phyloP scores from a whole-genome alignment of 2,797 vertebrate genomes.

The Trematomus bernacchii region DNA sequence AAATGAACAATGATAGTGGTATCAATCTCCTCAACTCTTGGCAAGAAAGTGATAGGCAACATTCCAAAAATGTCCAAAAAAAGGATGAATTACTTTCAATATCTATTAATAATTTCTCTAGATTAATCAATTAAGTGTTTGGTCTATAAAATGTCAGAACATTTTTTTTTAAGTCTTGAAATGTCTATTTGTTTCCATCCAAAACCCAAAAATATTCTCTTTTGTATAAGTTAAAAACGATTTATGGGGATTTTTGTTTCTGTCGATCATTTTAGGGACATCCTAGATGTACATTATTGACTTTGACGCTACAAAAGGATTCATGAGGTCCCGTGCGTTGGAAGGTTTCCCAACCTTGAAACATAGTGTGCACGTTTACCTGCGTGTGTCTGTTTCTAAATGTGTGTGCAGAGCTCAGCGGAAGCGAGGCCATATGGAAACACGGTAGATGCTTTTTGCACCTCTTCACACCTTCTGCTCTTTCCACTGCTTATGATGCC shows the following conservation, averaged over 20 bases:
- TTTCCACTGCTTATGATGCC: constrained; percentile 56
- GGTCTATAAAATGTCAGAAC: no score
- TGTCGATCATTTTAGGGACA: no score
- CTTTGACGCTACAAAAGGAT: not conserved
- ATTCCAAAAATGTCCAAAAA: not conserved
- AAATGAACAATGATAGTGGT: no score
- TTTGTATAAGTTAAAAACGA: no score
- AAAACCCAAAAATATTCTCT: no score
- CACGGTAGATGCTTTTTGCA: constrained; percentile 76
- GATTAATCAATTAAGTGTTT: no score
- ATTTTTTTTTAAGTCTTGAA: no score
- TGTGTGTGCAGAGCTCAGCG: constrained; percentile 12
- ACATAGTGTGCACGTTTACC: constrained; percentile 10
- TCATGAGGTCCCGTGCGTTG: not conserved
- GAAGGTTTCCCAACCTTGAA: not conserved
- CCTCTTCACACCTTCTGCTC: constrained; percentile 75
- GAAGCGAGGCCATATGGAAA: constrained; percentile 66
- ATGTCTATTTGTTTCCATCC: no score
- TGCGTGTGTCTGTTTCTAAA: constrained; percentile 13
- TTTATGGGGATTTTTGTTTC: no score
- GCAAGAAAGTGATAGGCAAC: not conserved
- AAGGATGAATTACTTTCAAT: no score
- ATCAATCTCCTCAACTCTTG: not conserved
- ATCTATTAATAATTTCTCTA: no score
- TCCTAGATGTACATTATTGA: no score